Percentiles rank a stretch among this genome's conserved stretches.
These are phyloP conservation scores for Eilema caniola DNA, from an alignment of 2,888 invertebrate species.

Conservation along the genomic window DNA sequence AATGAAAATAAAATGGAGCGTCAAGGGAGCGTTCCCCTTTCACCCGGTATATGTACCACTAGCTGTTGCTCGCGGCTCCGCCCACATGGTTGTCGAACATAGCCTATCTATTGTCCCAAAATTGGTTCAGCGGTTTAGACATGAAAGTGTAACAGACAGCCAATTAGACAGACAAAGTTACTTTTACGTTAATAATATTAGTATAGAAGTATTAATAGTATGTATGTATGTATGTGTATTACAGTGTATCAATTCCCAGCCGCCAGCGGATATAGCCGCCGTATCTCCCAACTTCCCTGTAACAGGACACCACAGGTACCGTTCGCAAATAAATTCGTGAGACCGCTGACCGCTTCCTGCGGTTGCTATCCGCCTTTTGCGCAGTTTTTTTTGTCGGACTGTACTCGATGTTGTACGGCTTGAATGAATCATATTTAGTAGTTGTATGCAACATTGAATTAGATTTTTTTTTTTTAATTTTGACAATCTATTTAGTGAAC, in stretches of 20 bases:
- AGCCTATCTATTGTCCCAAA: no score
- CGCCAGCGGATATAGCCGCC: conserved; percentile 68
- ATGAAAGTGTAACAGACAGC: no score
- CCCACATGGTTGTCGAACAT: no score
- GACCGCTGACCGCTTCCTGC: conserved; percentile 73
- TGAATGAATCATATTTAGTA: conserved; percentile 43
- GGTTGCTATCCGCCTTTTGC: conserved; percentile 51
- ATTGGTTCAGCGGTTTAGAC: no score
- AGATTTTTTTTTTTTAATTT: not conserved
- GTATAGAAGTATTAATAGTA: no score
- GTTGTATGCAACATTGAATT: not conserved
- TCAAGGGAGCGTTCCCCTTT: no score
- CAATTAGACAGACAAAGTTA: no score
- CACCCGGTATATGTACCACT: no score
- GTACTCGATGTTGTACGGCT: conserved; percentile 58
- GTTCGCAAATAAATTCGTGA: conserved; percentile 72
- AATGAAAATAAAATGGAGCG: no score
- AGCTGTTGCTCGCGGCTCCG: no score
- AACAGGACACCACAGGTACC: conserved; percentile 64
- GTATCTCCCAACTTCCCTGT: conserved; percentile 75
- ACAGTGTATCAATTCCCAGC: conserved; percentile 37
- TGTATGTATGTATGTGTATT: not conserved
- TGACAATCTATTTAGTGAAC: no score
- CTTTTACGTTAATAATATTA: no score
- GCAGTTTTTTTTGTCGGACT: conserved; percentile 43